These are phyloP conservation scores for Hystrix cristata DNA, from an alignment of 2,113 vertebrate genomes.

Conservation along the genomic window DNA sequence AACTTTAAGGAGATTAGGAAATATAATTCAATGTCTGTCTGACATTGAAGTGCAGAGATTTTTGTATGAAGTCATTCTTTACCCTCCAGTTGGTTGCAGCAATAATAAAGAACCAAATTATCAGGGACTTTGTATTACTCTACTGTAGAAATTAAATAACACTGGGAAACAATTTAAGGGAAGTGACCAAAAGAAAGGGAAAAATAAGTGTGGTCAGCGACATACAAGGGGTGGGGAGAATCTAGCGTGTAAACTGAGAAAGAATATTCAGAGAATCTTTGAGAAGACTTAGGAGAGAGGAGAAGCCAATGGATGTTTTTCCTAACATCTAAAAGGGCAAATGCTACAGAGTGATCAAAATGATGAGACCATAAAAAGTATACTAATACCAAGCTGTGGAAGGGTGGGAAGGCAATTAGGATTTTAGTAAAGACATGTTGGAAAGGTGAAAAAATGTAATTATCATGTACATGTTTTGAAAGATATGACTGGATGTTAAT, in stretches of 20 bases:
- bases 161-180: neutral
- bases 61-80: neutral
- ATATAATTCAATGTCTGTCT: neutral
- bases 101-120: neutral
- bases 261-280: neutral
- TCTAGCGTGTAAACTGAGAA: neutral
- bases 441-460: constrained; percentile 30
- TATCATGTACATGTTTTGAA: neutral
- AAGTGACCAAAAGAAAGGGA: neutral
- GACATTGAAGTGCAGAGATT: neutral
- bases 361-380: neutral
- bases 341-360: neutral
- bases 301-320: neutral
- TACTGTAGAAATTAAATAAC: neutral
- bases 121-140: neutral
- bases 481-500: neutral
- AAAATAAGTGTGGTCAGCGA: neutral
- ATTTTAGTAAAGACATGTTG: neutral
- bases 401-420: neutral
- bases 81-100: neutral
- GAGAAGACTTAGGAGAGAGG: neutral
- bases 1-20: neutral
- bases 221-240: neutral
- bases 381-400: neutral
- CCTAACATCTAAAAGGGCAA: neutral